Base-by-base conservation (phyloP, 2,113 vertebrate genomes). In the Pelodiscus sinensis region DNA sequence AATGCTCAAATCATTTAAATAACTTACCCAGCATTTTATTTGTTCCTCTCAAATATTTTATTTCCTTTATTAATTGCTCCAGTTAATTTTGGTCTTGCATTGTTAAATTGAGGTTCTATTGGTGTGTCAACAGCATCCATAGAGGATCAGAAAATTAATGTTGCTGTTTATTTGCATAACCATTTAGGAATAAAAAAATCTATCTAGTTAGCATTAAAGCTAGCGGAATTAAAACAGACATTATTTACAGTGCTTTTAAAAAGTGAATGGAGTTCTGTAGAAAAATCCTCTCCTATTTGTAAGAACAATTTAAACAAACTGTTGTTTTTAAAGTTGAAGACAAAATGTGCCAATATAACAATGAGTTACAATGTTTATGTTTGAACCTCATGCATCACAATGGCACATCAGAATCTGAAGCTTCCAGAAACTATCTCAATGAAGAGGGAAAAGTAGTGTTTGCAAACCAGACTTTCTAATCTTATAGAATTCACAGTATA, bases 361-460 rank as follows among this genome's bases (percentile, higher is more conserved):
- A 54, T 92, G 86, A 96, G 90, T 90, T 79, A 85, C 84, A 82
- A 89, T 71, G 89, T 82, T 83, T 3, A 54, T 51, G n/a, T 31
- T 81, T 29, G 50, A 44, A 81, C 55, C 14, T 62, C 75, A 6
- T 19, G 27, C 22, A 79, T 57, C 83, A 22, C 35, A 50, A 52
- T 86, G 31, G 21, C 90, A 19, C 52, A 22, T 92, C 44, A 56
- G 44, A 29, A 89, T 58, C 3, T 25, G 58, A 92, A 86, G 60
- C 2, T 31, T 94, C 65, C 21, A 84, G 52, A 51, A 94, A 90
- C 11, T 4, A 0, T 0, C 2, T 91, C n/a, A 31, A 22, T n/a
- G 81, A 3, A 2, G 58, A 81, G 52, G 81, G 8, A 22, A 75
- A 81, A 90, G 81, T 4, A 29, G 0, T 0, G 27, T 81, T 85